These are phyloP conservation scores for Drosophila guanche DNA, from an alignment of 1,140 invertebrate genomes.

Conservation along the genomic window DNA sequence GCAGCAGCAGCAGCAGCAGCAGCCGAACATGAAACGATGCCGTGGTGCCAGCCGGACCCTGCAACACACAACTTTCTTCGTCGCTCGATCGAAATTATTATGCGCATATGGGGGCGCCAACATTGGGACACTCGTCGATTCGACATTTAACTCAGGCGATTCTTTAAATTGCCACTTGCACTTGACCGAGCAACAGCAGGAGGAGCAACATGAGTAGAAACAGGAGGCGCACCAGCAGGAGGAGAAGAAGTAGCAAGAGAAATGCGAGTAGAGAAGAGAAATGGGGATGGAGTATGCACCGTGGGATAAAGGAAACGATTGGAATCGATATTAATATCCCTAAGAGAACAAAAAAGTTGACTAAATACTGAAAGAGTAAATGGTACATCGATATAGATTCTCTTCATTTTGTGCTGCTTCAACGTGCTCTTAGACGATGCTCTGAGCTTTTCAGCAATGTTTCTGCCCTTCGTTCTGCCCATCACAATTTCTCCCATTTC, in stretches of 20 bases:
- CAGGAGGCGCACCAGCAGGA: slow-evolving; percentile 13
- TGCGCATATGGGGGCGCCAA: slow-evolving; percentile 74
- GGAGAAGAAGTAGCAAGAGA: no score
- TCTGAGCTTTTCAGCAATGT: no score
- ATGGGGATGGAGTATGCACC: slow-evolving; percentile 30
- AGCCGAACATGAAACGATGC: slow-evolving; percentile 62
- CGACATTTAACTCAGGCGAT: slow-evolving; percentile 47
- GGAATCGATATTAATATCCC: no score
- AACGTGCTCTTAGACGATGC: no score
- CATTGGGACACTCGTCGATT: slow-evolving; percentile 61
- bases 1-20: slow-evolving; percentile 5
- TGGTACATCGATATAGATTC: no score
- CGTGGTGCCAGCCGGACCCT: slow-evolving; percentile 29
- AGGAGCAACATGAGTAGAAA: slow-evolving; percentile 13
- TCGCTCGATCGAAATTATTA: slow-evolving; percentile 51
- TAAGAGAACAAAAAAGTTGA: no score
- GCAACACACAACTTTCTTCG: slow-evolving; percentile 64
- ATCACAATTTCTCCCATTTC: neutral
- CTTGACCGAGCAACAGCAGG: slow-evolving; percentile 64
- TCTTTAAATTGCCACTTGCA: slow-evolving; percentile 81
- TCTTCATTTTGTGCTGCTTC: no score
- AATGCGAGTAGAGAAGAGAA: no score
- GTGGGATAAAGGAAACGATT: slow-evolving; percentile 6
- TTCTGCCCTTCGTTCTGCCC: no score
- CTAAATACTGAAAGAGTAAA: no score